Evolutionary conservation across 35 echinoderm and acorn worm genomes (phyloP).

Genomic region (Stichopus chloronotus): DNA sequence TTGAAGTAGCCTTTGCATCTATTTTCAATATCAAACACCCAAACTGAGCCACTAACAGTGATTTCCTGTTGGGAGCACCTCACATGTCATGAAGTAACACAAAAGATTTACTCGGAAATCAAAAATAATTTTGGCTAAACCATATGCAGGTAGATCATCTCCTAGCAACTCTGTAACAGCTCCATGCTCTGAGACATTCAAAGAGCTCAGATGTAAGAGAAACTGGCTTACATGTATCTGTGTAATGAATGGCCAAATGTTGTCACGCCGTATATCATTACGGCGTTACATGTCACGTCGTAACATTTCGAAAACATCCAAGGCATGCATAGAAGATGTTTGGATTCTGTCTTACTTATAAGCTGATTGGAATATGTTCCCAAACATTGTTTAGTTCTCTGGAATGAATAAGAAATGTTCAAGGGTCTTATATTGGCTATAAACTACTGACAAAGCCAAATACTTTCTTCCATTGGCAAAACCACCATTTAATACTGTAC

Average conservation of each 20-base stretch:
- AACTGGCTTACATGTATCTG: neutral
- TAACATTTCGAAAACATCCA: too few relatives aligned
- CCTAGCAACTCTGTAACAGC: too few relatives aligned
- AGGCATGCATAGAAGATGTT: too few relatives aligned
- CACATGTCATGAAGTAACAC: neutral
- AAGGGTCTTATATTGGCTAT: too few relatives aligned
- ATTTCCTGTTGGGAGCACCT: neutral
- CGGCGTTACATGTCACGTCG: too few relatives aligned
- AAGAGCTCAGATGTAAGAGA: neutral
- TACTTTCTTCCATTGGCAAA: too few relatives aligned
- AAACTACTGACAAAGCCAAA: too few relatives aligned
- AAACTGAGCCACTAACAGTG: neutral
- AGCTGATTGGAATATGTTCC: too few relatives aligned
- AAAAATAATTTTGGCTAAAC: neutral
- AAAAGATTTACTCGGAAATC: neutral
- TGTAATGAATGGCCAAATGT: neutral
- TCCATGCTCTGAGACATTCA: neutral
- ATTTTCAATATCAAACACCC: neutral
- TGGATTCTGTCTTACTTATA: too few relatives aligned
- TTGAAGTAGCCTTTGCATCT: constrained; percentile 11
- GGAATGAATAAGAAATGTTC: too few relatives aligned
- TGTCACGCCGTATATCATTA: neutral
- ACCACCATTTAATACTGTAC: too few relatives aligned
- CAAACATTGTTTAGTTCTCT: too few relatives aligned
- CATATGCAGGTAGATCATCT: neutral